Evolutionary conservation across 2,888 invertebrate species (phyloP).

Genomic region (Caradrina kadenii): DNA sequence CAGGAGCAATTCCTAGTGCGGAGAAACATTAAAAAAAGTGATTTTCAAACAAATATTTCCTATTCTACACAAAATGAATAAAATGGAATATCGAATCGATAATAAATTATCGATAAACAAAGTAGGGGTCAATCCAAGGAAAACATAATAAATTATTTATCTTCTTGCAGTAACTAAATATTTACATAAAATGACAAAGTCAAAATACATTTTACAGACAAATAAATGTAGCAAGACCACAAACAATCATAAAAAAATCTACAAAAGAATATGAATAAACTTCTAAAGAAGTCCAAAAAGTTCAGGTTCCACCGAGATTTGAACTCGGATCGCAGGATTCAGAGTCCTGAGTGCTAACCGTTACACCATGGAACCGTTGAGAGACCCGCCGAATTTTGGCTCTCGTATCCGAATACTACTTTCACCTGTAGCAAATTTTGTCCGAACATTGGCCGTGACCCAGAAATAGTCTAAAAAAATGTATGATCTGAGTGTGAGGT

Average conservation of each 20-base stretch:
- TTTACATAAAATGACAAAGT: background rate
- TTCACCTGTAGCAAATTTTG: constrained; percentile 46
- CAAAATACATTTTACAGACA: background rate
- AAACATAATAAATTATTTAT: background rate
- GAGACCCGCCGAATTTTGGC: rapidly evolving
- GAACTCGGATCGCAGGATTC: constrained; percentile 96
- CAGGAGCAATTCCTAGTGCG: too few species aligned
- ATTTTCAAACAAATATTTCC: too few species aligned
- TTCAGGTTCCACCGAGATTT: constrained; percentile 94
- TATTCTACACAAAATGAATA: background rate
- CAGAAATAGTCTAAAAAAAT: constrained; percentile 43
- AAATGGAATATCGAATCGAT: background rate
- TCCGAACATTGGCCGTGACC: constrained; percentile 38
- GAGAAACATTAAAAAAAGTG: too few species aligned
- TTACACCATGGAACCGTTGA: constrained; percentile 91
- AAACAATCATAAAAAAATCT: too few species aligned
- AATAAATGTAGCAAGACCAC: too few species aligned
- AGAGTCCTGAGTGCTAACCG: constrained; percentile 95
- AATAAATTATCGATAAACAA: background rate
- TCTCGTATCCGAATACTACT: constrained; percentile 11
- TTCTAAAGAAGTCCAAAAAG: constrained; percentile 47
- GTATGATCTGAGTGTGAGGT: too few species aligned
- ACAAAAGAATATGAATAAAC: background rate
- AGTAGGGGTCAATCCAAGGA: background rate
- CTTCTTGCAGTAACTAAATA: background rate